A percentile compares a stretch with the other conserved stretches of the same genome.
Conservation (phyloP, 2,797 vertebrate species). For the Falco columbarius region DNA sequence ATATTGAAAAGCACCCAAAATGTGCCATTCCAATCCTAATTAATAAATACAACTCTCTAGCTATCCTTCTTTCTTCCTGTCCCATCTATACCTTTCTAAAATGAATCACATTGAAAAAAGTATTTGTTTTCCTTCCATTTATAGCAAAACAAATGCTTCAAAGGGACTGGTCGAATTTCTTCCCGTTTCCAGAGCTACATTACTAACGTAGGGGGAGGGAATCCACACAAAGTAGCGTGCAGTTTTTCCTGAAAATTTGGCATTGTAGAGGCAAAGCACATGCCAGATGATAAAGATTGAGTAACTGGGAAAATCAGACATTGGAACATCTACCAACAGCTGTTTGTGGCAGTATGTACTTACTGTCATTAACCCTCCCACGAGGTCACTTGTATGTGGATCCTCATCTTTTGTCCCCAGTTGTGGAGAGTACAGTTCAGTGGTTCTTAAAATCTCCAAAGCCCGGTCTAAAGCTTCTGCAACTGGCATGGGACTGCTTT, state of each 20-base stretch:
- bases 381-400: conserved; percentile 94
- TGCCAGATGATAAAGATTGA: neutral
- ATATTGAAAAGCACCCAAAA: neutral
- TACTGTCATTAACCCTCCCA: conserved; percentile 95
- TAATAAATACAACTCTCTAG: neutral
- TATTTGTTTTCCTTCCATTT: neutral
- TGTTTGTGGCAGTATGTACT: conserved; percentile 59
- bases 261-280: neutral
- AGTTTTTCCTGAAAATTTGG: neutral
- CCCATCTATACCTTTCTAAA: neutral
- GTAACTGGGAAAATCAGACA: neutral
- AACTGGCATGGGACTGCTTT: conserved; percentile 92
- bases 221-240: neutral
- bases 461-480: conserved; percentile 94
- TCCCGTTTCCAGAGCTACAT: neutral
- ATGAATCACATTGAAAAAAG: neutral
- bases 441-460: conserved; percentile 94
- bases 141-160: neutral
- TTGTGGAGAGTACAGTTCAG: conserved; percentile 95
- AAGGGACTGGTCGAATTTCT: neutral
- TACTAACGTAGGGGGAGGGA: rapidly evolving
- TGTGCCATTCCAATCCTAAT: neutral
- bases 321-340: neutral
- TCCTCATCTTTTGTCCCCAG: conserved; percentile 94
- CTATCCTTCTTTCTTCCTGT: neutral